A percentile compares a stretch with the other conserved stretches of the same genome.
These are phyloP conservation scores for Ara ararauna DNA, from an alignment of 2,797 vertebrate species.

Conservation along the genomic window DNA sequence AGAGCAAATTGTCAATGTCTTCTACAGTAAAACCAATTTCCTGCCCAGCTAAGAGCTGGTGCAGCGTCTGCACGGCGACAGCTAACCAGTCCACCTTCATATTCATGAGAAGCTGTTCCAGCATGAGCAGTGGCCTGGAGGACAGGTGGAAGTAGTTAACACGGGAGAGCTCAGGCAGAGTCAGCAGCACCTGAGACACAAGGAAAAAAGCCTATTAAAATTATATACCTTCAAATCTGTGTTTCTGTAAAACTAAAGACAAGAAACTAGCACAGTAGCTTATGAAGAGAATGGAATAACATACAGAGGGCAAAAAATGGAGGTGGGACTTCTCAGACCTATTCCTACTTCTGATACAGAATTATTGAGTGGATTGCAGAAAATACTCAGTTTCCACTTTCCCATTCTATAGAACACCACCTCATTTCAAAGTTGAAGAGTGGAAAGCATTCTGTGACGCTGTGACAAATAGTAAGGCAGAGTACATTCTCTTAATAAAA, in stretches of 20 bases:
- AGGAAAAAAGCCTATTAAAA: background rate
- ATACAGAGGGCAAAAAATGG: background rate
- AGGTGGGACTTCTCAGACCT: background rate
- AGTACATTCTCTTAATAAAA: background rate
- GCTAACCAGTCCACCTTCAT: conserved; percentile 96
- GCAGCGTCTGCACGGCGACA: conserved; percentile 84
- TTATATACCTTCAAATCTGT: background rate
- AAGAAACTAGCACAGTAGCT: background rate
- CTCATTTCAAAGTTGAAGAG: background rate
- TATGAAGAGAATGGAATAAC: background rate
- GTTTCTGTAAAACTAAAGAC: background rate
- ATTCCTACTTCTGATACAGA: background rate
- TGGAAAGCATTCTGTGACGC: background rate
- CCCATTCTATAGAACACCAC: background rate
- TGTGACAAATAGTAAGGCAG: background rate
- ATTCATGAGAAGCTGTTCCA: conserved; percentile 98
- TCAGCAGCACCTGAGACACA: conserved; percentile 86
- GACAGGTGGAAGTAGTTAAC: conserved; percentile 89
- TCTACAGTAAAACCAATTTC: conserved; percentile 84
- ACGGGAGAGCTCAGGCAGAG: conserved; percentile 86
- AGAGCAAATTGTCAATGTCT: conserved; percentile 88
- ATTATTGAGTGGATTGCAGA: background rate
- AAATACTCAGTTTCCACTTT: background rate
- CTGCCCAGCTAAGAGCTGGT: conserved; percentile 83
- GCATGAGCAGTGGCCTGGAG: conserved; percentile 91